Evolutionary conservation across 1,140 invertebrate genomes (phyloP), one percentile per base, ranked within the genome.

Genomic region (Nylanderia fulva): DNA sequence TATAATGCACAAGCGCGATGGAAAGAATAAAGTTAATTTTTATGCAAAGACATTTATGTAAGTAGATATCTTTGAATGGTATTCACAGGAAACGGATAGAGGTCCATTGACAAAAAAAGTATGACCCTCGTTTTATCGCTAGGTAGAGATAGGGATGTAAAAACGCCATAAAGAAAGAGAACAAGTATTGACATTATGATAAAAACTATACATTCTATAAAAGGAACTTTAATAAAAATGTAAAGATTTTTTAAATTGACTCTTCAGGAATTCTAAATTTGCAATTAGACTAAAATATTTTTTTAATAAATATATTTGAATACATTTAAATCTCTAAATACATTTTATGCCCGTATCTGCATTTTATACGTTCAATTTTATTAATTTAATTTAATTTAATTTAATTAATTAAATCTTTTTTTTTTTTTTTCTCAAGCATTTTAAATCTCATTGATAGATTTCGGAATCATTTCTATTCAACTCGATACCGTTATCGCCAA

Each of bases 21-120:
- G 15, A 33, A 3, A 13, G 21, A 33, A 61, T 61, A 61, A 21
- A 74, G 36, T n/a, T 24, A 3, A 1, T 64, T 76, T 52, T 77
- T 24, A 64, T 64, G 15, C 36, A 13, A 24, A 66, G 8, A 45
- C 27, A 33, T 74, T 64, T 8, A n/a, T n/a, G n/a, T n/a, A 63
- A 33, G 4, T 52, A 45, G 33, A 82, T 4, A 21, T 64, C 58
- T 80, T 48, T 33, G 24, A 11, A n/a, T 18, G 36, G 1, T 33
- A 9, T 83, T 52, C 75, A n/a, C n/a, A 29, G 71, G 63, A 86
- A 87, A 64, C 63, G 69, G 85, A 82, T 74, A 63, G 54, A 75
- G 85, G 85, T 85, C 33, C 54, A 18, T 33, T 6, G 13, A 9
- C 45, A 76, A 84, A 83, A 83, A 56, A 33, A 45, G 42, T 45